phyloP scores from a whole-genome alignment of 2,888 invertebrate genomes.

The Teleogryllus oceanicus region DNA sequence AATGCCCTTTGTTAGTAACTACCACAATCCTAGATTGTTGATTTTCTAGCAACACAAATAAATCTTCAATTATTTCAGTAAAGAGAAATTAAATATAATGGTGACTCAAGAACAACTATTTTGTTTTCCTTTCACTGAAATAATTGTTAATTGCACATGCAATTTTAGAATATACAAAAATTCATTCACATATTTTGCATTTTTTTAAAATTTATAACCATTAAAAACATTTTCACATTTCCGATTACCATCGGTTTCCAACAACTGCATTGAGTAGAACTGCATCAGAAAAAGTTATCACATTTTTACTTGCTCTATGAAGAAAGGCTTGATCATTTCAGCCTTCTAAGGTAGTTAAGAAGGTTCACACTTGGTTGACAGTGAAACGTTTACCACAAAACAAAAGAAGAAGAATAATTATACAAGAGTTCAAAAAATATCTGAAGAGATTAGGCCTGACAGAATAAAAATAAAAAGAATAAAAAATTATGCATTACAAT shows the following conservation, averaged over 20 bases:
- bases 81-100: background rate
- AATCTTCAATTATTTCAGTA: background rate
- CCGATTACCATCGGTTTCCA: conserved; percentile 27
- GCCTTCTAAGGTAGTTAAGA: conserved; percentile 23
- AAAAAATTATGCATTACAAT: too few species aligned
- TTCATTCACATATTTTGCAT: background rate
- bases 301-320: conserved; percentile 31
- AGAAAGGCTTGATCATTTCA: conserved; percentile 30
- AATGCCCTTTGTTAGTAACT: conserved; percentile 30
- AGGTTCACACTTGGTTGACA: background rate
- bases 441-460: too few species aligned
- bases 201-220: conserved; percentile 1
- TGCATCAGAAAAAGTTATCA: conserved; percentile 33
- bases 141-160: background rate
- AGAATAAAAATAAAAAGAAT: too few species aligned
- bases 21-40: conserved; percentile 30
- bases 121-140: background rate
- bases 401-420: too few species aligned
- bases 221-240: conserved; percentile 26
- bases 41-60: conserved; percentile 19
- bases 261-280: conserved; percentile 27
- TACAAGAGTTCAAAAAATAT: too few species aligned
- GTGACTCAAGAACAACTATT: background rate
- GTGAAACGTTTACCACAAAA: background rate
- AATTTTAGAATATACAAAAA: conserved; percentile 10